Base-by-base conservation (phyloP, 2,888 invertebrate species). In the Troides helena region DNA sequence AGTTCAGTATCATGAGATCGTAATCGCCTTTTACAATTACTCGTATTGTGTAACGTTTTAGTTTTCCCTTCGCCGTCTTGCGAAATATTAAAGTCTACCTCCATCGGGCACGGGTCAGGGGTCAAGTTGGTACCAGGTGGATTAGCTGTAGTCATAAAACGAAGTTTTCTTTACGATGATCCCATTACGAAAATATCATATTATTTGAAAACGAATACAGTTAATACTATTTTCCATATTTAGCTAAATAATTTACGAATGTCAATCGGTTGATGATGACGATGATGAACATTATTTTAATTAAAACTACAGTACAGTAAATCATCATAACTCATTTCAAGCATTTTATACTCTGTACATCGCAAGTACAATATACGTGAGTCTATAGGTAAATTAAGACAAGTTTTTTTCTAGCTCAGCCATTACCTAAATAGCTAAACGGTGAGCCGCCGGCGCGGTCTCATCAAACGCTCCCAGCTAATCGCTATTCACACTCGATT, bases 61-160 rank as follows among this genome's bases (percentile, higher is more conserved):
- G 69, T 73, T 70, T 74, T 74, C 77, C 75, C 77, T 76, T 75
- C 75, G 73, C 75, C 68, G 43, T 63, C 68, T 73, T 72, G 69
- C 25, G 73, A 68, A 73, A 73, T 67, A 50, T 60, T 59, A 69
- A 72, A 69, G 71, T 59, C 65, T 67, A 60, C 59, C 53, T 62
- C 62, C 46, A 14, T 46, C 69, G 61, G 62, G 72, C 60, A 72
- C 65, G 60, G 77, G 74, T 75, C 76, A 74, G 68, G 74, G 77
- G 76, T 77, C 73, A 72, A 68, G 70, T 67, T 68, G 70, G 71
- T 21, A 39, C 67, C 67, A 72, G 60, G 66, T 64, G 21, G 57
- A 5, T 46, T 23, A 39, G 50, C 53, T 62, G 64, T 62, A 30
- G 30, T 43, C 17, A 46, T 36, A n/a, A 57, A 10, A 46, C n/a